These are phyloP conservation scores for Neodiprion fabricii DNA, from an alignment of 1,140 invertebrate genomes.

Conservation along the genomic window DNA sequence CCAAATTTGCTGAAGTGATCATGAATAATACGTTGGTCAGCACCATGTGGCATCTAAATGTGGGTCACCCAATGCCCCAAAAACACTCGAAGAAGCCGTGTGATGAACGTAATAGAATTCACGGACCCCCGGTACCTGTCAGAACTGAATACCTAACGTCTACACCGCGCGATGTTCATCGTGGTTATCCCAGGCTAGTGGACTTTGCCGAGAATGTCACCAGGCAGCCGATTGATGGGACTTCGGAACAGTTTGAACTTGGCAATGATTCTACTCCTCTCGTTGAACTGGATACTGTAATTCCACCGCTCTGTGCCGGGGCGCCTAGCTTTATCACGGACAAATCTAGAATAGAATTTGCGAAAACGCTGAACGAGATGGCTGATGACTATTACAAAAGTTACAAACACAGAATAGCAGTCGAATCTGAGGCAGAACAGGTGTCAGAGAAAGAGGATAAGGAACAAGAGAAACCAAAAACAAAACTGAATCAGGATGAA, in stretches of 20 bases:
- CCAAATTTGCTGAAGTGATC: slow-evolving; percentile 27
- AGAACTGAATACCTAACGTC: not conserved
- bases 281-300: not conserved
- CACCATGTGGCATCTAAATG: slow-evolving; percentile 41
- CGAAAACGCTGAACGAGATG: slow-evolving; percentile 30
- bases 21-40: slow-evolving; percentile 34
- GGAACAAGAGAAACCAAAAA: not conserved
- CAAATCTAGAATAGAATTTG: slow-evolving; percentile 29
- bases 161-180: not conserved
- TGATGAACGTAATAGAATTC: slow-evolving; percentile 27
- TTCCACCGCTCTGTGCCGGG: slow-evolving; percentile 28
- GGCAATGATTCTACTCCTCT: not conserved
- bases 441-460: not conserved
- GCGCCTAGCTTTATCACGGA: slow-evolving; percentile 37
- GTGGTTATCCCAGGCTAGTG: slow-evolving; percentile 42
- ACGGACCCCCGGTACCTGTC: not conserved
- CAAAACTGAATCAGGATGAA: not conserved
- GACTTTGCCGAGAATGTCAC: slow-evolving; percentile 36
- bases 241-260: slow-evolving; percentile 21
- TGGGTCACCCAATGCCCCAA: slow-evolving; percentile 28
- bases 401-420: slow-evolving; percentile 31
- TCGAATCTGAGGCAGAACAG: not conserved
- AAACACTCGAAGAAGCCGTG: slow-evolving; percentile 22
- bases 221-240: not conserved
- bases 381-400: slow-evolving; percentile 30